Percentiles rank a stretch among this genome's conserved stretches.
phyloP scores from a whole-genome alignment of 2,113 vertebrate species.

The Cranoglanis bouderius region DNA sequence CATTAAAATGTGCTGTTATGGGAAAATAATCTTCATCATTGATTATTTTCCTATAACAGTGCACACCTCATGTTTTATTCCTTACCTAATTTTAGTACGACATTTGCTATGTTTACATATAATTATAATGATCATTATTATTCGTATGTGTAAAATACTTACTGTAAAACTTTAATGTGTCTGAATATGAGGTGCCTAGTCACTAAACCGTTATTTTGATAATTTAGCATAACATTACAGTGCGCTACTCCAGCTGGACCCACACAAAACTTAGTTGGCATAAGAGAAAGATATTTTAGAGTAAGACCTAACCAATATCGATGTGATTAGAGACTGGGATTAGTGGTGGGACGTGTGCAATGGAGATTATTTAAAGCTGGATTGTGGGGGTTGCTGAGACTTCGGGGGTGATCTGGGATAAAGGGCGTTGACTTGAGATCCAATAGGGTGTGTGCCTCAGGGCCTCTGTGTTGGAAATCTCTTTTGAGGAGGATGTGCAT shows the following conservation, averaged over 20 bases:
- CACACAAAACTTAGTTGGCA: background rate
- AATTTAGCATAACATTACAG: background rate
- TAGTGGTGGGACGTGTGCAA: constrained; percentile 2
- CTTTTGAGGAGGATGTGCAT: constrained; percentile 46
- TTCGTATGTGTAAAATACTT: background rate
- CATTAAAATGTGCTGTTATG: background rate
- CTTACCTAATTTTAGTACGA: background rate
- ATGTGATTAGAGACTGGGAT: constrained; percentile 1
- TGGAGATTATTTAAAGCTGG: constrained; percentile 31
- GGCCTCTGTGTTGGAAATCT: constrained; percentile 49
- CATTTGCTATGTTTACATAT: background rate
- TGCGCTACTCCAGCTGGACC: background rate
- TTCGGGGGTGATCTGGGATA: constrained; percentile 17
- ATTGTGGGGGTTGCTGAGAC: constrained; percentile 13
- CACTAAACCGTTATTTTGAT: background rate
- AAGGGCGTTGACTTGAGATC: constrained; percentile 9
- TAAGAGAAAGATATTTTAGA: background rate
- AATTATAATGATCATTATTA: background rate
- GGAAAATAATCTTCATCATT: background rate
- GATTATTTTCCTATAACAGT: background rate
- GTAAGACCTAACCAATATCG: background rate
- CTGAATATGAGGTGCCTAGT: background rate
- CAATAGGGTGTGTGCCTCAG: constrained; percentile 43
- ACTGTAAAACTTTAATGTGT: background rate
- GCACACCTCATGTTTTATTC: background rate